phyloP scores from a whole-genome alignment of 2,113 vertebrate species.

The Anseranas semipalmata region DNA sequence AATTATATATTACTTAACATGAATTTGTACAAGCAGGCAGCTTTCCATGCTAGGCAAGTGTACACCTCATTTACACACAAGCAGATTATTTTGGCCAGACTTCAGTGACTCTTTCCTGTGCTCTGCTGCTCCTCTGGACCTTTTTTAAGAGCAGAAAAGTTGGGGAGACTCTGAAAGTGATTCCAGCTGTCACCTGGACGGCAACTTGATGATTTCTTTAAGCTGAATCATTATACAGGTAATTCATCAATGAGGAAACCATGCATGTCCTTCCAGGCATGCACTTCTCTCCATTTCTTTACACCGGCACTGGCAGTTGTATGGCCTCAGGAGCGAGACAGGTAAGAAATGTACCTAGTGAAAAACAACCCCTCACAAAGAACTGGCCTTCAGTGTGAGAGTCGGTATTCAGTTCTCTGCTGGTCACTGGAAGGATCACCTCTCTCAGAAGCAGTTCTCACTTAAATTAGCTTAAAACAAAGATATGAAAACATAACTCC shows the following conservation, averaged over 20 bases:
- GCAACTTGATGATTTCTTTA: neutral
- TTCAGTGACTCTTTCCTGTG: neutral
- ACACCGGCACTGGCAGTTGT: neutral
- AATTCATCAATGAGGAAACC: neutral
- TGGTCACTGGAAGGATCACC: neutral
- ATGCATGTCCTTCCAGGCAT: neutral
- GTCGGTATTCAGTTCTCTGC: neutral
- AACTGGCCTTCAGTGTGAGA: neutral
- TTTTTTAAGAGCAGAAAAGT: neutral
- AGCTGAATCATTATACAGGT: neutral
- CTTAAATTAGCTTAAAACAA: neutral
- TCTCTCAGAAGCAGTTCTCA: neutral
- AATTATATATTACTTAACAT: neutral
- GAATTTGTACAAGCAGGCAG: neutral
- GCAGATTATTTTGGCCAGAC: neutral
- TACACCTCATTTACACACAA: neutral
- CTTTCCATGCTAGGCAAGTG: neutral
- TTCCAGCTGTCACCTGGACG: neutral
- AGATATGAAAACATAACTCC: neutral
- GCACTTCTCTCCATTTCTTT: neutral
- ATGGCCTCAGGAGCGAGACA: neutral
- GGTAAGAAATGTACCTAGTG: neutral
- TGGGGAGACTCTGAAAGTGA: neutral
- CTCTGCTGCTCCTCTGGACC: neutral
- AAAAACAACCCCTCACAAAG: neutral